Evolutionary conservation across 1,140 invertebrate genomes (phyloP), one percentile per base, ranked within the genome.

Genomic region (Chrysopa pallens): DNA sequence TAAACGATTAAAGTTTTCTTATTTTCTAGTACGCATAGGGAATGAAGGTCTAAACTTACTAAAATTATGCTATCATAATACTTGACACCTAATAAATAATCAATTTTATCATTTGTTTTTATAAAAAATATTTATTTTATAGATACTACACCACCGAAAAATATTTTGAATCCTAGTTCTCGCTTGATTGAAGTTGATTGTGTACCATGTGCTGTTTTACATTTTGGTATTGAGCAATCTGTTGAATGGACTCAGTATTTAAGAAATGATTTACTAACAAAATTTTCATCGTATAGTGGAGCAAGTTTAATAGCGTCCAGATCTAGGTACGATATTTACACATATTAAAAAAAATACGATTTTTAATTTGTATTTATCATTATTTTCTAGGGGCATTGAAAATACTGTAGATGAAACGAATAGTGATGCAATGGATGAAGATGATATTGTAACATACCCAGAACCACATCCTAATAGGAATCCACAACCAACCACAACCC

Each of bases 121-220:
- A 31, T 7, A 7, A 31, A 9, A 33, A 11, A 33, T 12, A 33
- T 33, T 33, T 6, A 33, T 52, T 54, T 64, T 59, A 38, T 48
- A 84, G 80, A 80, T 64, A 77, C 74, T 39, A 73, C 81, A 15
- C 84, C 85, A 11, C 77, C 84, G 27, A 84, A 80, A 60, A 69
- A 66, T 48, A 62, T 73, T 38, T 58, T 85, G 14, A 56, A 69
- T 36, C 54, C 67, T 13, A 56, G 68, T 28, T 62, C 61, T 45
- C 69, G 67, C 29, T 60, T 86, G 36, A 52, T 80, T 33, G 76
- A 82, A 53, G 64, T 74, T 31, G 72, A 73, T 53, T 74, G 82
- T 56, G 78, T 85, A 11, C 84, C 84, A 23, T 76, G 76, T 49
- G 78, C 80, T 27, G 66, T 81, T 27, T 55, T 87, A 50, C 76